Evolutionary conservation across 2,888 invertebrate species (phyloP), one percentile per base, ranked within the genome.

Genomic region (Tenthredo amoena): DNA sequence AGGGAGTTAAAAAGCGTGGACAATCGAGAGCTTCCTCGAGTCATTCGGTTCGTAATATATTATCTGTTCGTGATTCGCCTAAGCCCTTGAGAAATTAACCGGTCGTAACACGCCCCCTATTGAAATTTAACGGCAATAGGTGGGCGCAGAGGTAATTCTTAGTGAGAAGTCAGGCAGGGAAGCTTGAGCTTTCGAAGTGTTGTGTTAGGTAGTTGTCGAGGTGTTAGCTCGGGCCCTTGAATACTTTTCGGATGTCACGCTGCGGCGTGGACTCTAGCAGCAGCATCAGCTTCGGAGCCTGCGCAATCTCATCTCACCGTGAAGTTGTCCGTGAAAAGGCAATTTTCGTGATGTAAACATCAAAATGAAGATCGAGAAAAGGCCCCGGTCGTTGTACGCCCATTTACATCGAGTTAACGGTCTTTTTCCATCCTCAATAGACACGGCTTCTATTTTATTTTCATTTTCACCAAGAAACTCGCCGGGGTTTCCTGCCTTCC

Each of bases 391-490:
- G 83, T 85, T 76, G 84, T 84, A 88, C 88, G 87, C 84, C 90
- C 88, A 92, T 93, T 93, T 92, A 90, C 89, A 90, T 90, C 90
- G 89, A 92, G 91, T 92, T 92, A 92, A 92, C 92, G 92, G 91
- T 92, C 93, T 21, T 55, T 18, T 15, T 26, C 90, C 91, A 91
- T 90, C 89, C 88, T 89, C 90, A 91, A 92, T 91, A 89, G 89
- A 89, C 26, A 9, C 85, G 87, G 87, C 87, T 87, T 26, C 81
- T 62, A 62, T 40, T 81, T 81, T 81, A 62, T 91, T 91, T 90
- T 55, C 90, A 91, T 88, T 88, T 87, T 85, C 86, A 88, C 90
- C 91, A 91, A 92, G 47, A 92, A 90, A 92, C 89, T 91, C 81
- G 26, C 58, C 62, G 81, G 81, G 91, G 90, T 15, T 47, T 47